phyloP scores from a whole-genome alignment of 2,888 invertebrate species.

The Gasteruption jaculator region DNA sequence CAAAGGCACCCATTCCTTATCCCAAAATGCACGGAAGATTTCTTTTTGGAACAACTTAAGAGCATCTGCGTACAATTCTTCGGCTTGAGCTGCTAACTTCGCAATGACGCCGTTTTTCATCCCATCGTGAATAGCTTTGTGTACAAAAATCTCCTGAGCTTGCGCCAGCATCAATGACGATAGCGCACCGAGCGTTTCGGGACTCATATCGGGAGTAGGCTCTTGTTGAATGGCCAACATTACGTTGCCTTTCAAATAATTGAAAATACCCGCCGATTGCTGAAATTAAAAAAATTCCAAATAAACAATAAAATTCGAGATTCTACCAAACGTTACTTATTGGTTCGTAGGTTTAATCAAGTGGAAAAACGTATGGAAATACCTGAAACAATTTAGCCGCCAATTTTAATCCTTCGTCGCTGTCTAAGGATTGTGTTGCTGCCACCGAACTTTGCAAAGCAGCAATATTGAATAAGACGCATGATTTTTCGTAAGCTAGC shows the following conservation, averaged over 20 bases:
- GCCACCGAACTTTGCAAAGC: constrained; percentile 89
- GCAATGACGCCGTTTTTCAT: constrained; percentile 94
- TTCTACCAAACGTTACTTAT: neutral
- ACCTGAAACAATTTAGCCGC: constrained; percentile 91
- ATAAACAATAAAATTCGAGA: neutral
- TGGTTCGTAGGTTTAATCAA: no score
- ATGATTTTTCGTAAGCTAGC: constrained; percentile 87
- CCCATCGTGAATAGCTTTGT: constrained; percentile 87
- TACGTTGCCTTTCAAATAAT: constrained; percentile 75
- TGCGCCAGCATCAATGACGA: constrained; percentile 92
- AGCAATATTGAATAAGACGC: constrained; percentile 93
- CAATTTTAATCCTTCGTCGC: constrained; percentile 88
- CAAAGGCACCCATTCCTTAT: constrained; percentile 77
- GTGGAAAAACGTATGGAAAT: constrained; percentile 14
- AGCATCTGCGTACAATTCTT: constrained; percentile 91
- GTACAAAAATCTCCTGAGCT: constrained; percentile 95
- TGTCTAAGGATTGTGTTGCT: constrained; percentile 77
- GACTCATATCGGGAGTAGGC: constrained; percentile 91
- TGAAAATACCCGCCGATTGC: constrained; percentile 88
- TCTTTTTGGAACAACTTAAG: constrained; percentile 84
- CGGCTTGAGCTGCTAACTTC: constrained; percentile 86
- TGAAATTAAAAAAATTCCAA: constrained; percentile 42
- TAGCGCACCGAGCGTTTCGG: constrained; percentile 85
- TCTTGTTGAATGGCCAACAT: constrained; percentile 86
- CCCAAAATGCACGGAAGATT: constrained; percentile 77